Percentiles rank a stretch among this genome's conserved stretches.
Evolutionary conservation across 2,113 vertebrate genomes (phyloP).

Genomic region (Phainopepla nitens): DNA sequence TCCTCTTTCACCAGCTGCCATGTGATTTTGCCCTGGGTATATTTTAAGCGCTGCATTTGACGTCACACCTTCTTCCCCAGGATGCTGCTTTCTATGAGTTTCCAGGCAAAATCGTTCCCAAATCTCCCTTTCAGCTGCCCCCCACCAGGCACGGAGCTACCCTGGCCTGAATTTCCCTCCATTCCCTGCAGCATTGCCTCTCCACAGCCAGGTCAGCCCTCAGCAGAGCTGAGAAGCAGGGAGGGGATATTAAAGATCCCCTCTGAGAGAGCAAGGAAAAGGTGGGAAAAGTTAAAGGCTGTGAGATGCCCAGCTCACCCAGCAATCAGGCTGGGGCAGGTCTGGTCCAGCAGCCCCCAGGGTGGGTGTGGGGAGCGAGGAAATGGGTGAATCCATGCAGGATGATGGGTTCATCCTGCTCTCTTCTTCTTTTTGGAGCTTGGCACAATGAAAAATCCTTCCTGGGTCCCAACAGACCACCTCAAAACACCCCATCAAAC

Average conservation of each 20-base stretch:
- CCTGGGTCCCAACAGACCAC: accelerated
- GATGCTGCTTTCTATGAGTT: background rate
- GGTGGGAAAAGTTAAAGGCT: background rate
- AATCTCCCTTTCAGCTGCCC: background rate
- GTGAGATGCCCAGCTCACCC: accelerated
- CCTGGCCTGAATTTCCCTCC: background rate
- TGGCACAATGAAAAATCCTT: background rate
- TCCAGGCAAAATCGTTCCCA: background rate
- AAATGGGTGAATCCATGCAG: accelerated
- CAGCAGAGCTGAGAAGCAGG: background rate
- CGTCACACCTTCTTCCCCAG: conserved; percentile 29
- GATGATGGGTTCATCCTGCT: background rate
- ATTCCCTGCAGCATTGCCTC: accelerated
- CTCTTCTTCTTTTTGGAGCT: background rate
- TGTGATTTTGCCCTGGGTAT: conserved; percentile 34
- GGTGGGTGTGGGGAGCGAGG: accelerated
- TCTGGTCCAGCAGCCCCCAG: accelerated
- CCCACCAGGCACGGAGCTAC: background rate
- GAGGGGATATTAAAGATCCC: background rate
- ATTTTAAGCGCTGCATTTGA: conserved; percentile 61
- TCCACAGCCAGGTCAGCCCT: background rate
- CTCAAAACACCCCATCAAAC: no score
- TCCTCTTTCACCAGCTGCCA: conserved; percentile 11
- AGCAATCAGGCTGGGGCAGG: accelerated
- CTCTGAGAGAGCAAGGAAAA: background rate